Evolutionary conservation across 2,797 vertebrate species (phyloP).

Genomic region (Lutra lutra): DNA sequence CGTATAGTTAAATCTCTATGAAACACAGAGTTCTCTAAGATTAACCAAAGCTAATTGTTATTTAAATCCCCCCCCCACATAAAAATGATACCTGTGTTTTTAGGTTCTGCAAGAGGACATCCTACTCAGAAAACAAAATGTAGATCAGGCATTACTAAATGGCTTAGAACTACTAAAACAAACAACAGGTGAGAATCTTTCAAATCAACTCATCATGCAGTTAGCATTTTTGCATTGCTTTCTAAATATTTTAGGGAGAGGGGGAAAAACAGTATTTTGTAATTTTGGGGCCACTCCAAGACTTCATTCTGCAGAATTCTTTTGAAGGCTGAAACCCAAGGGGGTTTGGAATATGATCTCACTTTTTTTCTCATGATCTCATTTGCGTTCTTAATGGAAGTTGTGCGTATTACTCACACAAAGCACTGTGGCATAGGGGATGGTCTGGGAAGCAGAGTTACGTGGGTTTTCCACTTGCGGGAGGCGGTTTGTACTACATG

Average conservation of each 20-base stretch:
- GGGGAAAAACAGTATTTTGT: not conserved
- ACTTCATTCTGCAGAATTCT: constrained; percentile 48
- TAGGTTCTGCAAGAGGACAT: constrained; percentile 96
- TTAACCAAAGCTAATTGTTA: constrained; percentile 34
- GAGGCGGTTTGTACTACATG: not conserved
- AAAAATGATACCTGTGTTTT: constrained; percentile 68
- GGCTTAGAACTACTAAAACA: constrained; percentile 98
- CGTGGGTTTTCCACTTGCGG: constrained; percentile 16
- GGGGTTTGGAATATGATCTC: constrained; percentile 46
- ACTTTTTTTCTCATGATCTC: constrained; percentile 80
- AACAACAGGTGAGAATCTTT: constrained; percentile 93
- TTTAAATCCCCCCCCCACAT: not conserved
- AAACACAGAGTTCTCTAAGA: not conserved
- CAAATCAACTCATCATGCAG: not conserved
- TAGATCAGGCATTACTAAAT: constrained; percentile 95
- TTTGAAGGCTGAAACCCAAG: constrained; percentile 50
- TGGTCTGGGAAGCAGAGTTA: constrained; percentile 61
- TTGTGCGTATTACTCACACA: constrained; percentile 76
- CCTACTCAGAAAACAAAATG: constrained; percentile 92
- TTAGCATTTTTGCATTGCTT: not conserved
- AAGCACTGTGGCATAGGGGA: constrained; percentile 46
- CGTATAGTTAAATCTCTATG: not conserved
- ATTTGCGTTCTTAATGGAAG: constrained; percentile 78
- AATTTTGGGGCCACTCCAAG: constrained; percentile 31
- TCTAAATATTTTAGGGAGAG: not conserved